Evolutionary conservation across 2,113 vertebrate genomes (phyloP), one percentile per base, ranked within the genome.

Genomic region (Epinephelus moara): DNA sequence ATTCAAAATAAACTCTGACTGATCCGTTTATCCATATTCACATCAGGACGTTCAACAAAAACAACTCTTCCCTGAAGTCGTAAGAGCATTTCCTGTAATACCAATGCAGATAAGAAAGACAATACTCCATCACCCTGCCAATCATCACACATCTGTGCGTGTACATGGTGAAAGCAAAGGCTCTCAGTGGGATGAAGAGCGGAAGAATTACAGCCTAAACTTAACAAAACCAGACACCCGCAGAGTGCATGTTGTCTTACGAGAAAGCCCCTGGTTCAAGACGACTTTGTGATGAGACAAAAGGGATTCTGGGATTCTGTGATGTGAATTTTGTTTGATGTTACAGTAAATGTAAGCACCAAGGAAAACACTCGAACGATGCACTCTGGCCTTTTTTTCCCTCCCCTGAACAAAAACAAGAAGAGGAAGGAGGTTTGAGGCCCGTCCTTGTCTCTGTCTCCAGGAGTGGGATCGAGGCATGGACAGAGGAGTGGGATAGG

Each of bases 131-230:
- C 52, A 14, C 6, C 49, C 40, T 68, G 87, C 88, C 89, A 94
- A 90, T 77, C 81, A 92, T 91, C 86, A 95, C 88, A 93, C 33
- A 25, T 71, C 60, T 85, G 37, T 64, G 42, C 45, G 72, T 61
- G 74, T 70, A 69, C 62, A 70, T 55, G 69, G 68, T 42, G 25
- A 63, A 76, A 83, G 89, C 74, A 74, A 85, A 81, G 50, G 33
- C 70, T 37, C 76, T 70, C 50, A 45, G 30, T 27, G 47, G 64
- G 80, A 77, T 25, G n/a, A 78, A 64, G 47, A 75, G 76, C 14
- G 19, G 78, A 87, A 85, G 57, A 81, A 82, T 73, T 57, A 62
- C 53, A 57, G 61, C 68, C 83, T 67, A 84, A 87, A 56, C 30
- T 21, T 45, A 80, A 83, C 52, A 87, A 85, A 81, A 88, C 19